Evolutionary conservation across 1,140 invertebrate genomes (phyloP).

Genomic region (Drosophila rhopaloa): DNA sequence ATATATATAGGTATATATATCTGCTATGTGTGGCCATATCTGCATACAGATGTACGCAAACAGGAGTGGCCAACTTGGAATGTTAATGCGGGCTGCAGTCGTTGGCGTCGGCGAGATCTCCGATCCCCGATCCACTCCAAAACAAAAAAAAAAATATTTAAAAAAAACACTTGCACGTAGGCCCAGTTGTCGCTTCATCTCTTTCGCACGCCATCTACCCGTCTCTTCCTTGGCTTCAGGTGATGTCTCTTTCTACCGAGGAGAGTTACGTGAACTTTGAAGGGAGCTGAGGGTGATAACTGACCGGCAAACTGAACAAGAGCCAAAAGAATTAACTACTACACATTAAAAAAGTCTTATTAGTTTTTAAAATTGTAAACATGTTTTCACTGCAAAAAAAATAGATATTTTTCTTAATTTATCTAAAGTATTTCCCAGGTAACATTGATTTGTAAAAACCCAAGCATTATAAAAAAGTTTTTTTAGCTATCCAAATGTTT

Average conservation of each 20-base stretch:
- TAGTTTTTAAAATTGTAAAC: too few species aligned
- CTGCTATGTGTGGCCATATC: conserved; percentile 33
- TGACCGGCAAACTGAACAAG: conserved; percentile 38
- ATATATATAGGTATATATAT: neutral
- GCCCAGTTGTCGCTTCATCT: conserved; percentile 1
- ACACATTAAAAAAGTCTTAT: neutral
- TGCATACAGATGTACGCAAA: conserved; percentile 65
- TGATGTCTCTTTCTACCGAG: conserved; percentile 12
- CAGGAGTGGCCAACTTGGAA: conserved; percentile 81
- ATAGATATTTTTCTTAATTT: too few species aligned
- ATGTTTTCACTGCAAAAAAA: too few species aligned
- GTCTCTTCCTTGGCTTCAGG: neutral
- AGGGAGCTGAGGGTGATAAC: conserved; percentile 20
- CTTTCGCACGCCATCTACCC: neutral
- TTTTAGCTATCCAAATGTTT: too few species aligned
- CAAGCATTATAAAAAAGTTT: too few species aligned
- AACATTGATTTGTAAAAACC: too few species aligned
- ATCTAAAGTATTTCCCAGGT: too few species aligned
- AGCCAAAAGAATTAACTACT: conserved; percentile 66
- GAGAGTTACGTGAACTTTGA: conserved; percentile 65
- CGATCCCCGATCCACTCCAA: conserved; percentile 27
- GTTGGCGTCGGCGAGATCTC: conserved; percentile 69
- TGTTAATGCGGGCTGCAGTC: conserved; percentile 77
- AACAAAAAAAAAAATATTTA: neutral
- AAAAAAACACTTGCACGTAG: conserved; percentile 28